Conservation (phyloP, 2,113 vertebrate species). For the Grammomys surdaster region DNA sequence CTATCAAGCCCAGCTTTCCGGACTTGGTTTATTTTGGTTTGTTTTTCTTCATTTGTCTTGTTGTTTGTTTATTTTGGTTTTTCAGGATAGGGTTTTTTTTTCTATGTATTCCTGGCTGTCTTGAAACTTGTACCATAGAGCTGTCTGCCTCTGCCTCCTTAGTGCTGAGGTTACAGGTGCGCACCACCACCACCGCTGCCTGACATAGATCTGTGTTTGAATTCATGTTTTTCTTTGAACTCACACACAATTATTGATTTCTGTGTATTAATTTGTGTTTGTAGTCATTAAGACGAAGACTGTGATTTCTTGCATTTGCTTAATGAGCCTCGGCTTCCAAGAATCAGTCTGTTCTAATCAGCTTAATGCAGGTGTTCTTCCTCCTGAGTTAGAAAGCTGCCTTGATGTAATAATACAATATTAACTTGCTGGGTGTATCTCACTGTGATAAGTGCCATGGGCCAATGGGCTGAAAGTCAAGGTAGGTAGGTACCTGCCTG, state of each 20-base stretch:
- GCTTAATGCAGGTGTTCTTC: background rate
- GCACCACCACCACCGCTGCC: background rate
- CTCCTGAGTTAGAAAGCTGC: background rate
- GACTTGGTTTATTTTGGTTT: background rate
- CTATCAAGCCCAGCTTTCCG: background rate
- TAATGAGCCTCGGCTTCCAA: constrained; percentile 53
- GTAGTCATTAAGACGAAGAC: constrained; percentile 19
- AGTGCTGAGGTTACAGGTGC: background rate
- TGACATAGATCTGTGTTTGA: background rate
- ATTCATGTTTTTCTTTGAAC: constrained; percentile 5
- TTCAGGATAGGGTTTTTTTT: background rate
- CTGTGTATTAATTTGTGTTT: constrained; percentile 45
- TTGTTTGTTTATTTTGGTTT: background rate
- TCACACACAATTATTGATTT: background rate
- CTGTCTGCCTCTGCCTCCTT: background rate
- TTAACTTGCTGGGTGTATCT: background rate
- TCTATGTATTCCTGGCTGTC: background rate
- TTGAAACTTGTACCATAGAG: background rate
- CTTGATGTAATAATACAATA: background rate
- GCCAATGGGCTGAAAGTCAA: background rate
- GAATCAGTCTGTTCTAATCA: constrained; percentile 37
- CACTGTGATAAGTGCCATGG: background rate
- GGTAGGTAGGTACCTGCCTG: background rate
- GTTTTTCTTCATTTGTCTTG: too few relatives aligned
- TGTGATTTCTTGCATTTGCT: constrained; percentile 54